Base-by-base conservation (phyloP, 2,113 vertebrate genomes). In the Etia nguti region DNA sequence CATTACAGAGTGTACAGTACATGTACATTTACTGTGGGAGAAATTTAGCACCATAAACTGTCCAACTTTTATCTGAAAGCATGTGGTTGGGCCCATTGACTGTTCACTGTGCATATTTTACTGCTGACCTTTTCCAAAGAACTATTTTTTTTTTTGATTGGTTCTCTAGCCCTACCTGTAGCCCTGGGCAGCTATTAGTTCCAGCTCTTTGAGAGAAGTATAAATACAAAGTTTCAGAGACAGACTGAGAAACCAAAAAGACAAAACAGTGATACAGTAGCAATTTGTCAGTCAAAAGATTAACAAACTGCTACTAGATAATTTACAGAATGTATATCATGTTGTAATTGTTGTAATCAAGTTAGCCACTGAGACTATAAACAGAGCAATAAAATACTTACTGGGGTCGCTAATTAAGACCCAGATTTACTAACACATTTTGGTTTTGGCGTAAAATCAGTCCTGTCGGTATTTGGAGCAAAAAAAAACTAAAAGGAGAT, bases 111-210 rank as follows among this genome's bases (percentile, higher is more conserved):
- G 1, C 20, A 43, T 54, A n/a, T 48, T 88, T 91, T 86, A 82
- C 48, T 85, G 85, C 85, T 88, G 88, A 92, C 93, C 91, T 91
- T 90, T 87, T 29, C 62, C 24, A 86, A 54, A 89, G 77, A 81
- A 56, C 83, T 8, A 43, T 11, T 60, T 57, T 79, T 11, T 60
- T 57, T 79, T 77, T 20, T 11, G 77, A 86, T 85, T 85, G 75
- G 86, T 88, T 87, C 13, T 48, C 65, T 20, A 50, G 29, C 41
- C 46, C 70, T 80, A 46, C 48, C 48, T 26, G 43, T 77, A 22
- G 81, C 88, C 88, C 29, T 26, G 77, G 79, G 82, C 57, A 13
- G 50, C 82, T 80, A 92, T 91, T 91, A 87, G 56, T 90, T 86
- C 89, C 86, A 62, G 54, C 31, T 88, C 31, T 85, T 70, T 79